Evolutionary conservation across 2,888 invertebrate genomes (phyloP), one percentile per base, ranked within the genome.

Genomic region (Nipponacmea schrenckii): DNA sequence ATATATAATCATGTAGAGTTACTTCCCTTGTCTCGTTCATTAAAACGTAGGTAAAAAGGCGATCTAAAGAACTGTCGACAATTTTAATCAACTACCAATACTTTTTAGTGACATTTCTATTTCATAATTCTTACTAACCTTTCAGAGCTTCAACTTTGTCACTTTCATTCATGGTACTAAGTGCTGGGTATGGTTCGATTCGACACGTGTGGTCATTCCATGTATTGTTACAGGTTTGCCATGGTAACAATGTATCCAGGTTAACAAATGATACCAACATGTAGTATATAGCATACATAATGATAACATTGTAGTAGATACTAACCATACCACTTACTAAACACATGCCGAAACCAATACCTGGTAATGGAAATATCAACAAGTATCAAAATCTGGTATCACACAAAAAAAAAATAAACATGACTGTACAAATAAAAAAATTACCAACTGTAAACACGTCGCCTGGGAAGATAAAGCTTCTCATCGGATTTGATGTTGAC

Each of bases 221-320:
- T 8, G 76, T 48, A 15, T 81, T 77, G 48, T 73, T 76, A 67
- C 84, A 84, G 31, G 69, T 74, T 39, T 77, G 75, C 84, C 84
- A 84, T 20, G 84, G 83, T 10, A 84, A 77, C 20, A 75, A 76
- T n/a, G 76, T 77, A 73, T 84, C 83, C 64, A 84, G 77, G 76
- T 79, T 77, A 62, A 84, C 82, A 50, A 84, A 83, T n/a, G 83
- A 80, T 48, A 84, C 83, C 46, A 83, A 79, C 83, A 84, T 82
- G 79, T 84, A 84, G 79, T 84, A 84, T 73, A 84, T 77, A 70
- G 83, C 74, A 73, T 83, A 84, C 77, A 81, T 80, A 74, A 83
- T 84, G 74, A 83, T 82, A 68, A 84, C 79, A 77, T 84, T 84
- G 77, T 84, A 84, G 77, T 84, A 84, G 67, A 83, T 79, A 56